phyloP scores from a whole-genome alignment of 1,140 invertebrate species.

The Hypothenemus hampei region DNA sequence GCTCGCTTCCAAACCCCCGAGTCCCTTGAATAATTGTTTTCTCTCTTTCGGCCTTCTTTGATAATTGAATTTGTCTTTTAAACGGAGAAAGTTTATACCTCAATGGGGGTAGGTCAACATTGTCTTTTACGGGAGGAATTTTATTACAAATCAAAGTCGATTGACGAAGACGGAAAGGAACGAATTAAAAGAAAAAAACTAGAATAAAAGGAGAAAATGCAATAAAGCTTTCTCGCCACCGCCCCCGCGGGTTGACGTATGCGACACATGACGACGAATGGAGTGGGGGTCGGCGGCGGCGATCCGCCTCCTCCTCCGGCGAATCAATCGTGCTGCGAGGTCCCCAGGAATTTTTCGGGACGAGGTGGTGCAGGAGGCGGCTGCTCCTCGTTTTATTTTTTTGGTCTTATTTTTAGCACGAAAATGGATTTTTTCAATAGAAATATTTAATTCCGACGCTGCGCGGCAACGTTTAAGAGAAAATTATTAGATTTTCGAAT shows the following conservation, averaged over 20 bases:
- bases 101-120: slow-evolving; percentile 1
- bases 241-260: slow-evolving; percentile 6
- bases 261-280: slow-evolving; percentile 11
- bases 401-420: too few relatives aligned
- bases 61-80: slow-evolving; percentile 23
- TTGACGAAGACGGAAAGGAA: slow-evolving; percentile 19
- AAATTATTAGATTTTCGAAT: too few relatives aligned
- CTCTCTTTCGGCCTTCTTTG: not conserved
- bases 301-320: slow-evolving; percentile 3
- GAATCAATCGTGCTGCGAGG: slow-evolving; percentile 9
- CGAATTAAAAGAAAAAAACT: slow-evolving; percentile 20
- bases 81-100: not conserved
- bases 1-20: not conserved
- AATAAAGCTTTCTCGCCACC: not conserved
- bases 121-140: slow-evolving; percentile 3
- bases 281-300: not conserved
- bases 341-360: slow-evolving; percentile 9
- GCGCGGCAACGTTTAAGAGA: too few relatives aligned
- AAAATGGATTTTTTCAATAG: too few relatives aligned
- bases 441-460: too few relatives aligned
- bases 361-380: not conserved
- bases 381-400: too few relatives aligned
- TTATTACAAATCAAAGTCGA: slow-evolving; percentile 25
- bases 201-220: too few relatives aligned
- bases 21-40: slow-evolving; percentile 24